Evolutionary conservation across 2,113 vertebrate genomes (phyloP).

Genomic region (cat (Felis catus)): DNA sequence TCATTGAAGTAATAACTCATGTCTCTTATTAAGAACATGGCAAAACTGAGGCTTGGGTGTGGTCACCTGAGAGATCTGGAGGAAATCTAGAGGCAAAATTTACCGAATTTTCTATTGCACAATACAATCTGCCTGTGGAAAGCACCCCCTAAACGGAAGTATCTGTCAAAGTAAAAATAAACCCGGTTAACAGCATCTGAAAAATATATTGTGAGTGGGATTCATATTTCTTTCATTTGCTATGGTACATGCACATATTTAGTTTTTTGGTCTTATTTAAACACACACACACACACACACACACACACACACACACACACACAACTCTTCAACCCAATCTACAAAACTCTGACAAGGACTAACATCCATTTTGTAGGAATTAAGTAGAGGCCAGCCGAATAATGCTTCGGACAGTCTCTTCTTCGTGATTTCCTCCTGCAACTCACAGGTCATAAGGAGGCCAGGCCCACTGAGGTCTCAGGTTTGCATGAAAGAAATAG

Average conservation of each 20-base stretch:
- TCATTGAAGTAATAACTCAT: conserved; percentile 58
- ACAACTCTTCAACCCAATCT: not conserved
- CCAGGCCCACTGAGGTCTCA: not conserved
- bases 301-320: not conserved
- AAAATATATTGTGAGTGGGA: conserved; percentile 59
- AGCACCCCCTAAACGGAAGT: conserved; percentile 79
- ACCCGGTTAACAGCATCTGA: conserved; percentile 70
- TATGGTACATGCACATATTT: not conserved
- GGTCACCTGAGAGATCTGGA: conserved; percentile 75
- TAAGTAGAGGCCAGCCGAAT: not conserved
- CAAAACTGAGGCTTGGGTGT: conserved; percentile 70
- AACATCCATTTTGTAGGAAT: not conserved
- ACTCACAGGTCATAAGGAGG: not conserved
- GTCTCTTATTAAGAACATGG: conserved; percentile 35
- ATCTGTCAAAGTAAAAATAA: conserved; percentile 82
- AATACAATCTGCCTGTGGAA: conserved; percentile 76
- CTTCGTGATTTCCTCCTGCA: not conserved
- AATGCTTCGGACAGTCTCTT: not conserved
- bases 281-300: not conserved
- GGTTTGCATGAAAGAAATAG: not conserved
- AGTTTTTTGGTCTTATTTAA: not conserved
- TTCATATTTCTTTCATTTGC: conserved; percentile 43
- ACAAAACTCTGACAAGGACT: conserved; percentile 3
- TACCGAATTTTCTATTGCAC: conserved; percentile 77
- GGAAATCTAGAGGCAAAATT: conserved; percentile 72